Evolutionary conservation across 2,888 invertebrate genomes (phyloP).

Genomic region (Athalia rosae): DNA sequence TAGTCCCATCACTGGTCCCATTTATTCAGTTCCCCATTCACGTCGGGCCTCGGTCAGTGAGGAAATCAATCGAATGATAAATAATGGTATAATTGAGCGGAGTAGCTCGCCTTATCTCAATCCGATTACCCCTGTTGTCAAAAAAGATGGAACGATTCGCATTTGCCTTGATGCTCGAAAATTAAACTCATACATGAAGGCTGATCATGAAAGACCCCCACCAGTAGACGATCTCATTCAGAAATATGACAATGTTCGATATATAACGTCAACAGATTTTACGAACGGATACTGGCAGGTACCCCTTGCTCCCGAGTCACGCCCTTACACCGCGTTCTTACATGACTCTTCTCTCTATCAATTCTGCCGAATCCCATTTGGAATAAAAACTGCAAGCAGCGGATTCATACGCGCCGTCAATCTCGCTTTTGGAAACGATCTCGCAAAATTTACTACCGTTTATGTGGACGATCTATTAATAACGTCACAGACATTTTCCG

Average conservation of each 20-base stretch:
- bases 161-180: constrained; percentile 59
- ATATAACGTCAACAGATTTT: constrained; percentile 50
- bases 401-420: constrained; percentile 23
- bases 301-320: constrained; percentile 2
- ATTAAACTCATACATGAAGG: constrained; percentile 56
- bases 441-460: constrained; percentile 17
- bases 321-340: constrained; percentile 1
- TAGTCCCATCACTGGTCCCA: background rate
- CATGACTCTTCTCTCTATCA: background rate
- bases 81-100: constrained; percentile 56
- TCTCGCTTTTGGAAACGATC: constrained; percentile 22
- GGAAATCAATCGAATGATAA: constrained; percentile 56
- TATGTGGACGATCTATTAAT: constrained; percentile 43
- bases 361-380: constrained; percentile 6
- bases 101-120: constrained; percentile 55
- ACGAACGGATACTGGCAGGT: constrained; percentile 54
- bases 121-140: constrained; percentile 57
- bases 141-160: constrained; percentile 58
- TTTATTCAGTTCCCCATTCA: background rate
- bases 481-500: constrained; percentile 16
- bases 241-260: constrained; percentile 49
- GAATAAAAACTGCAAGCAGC: constrained; percentile 9
- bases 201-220: constrained; percentile 54
- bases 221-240: constrained; percentile 49
- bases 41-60: background rate